Base-by-base conservation (phyloP, 2,113 vertebrate genomes). In the Oncorhynchus masou region DNA sequence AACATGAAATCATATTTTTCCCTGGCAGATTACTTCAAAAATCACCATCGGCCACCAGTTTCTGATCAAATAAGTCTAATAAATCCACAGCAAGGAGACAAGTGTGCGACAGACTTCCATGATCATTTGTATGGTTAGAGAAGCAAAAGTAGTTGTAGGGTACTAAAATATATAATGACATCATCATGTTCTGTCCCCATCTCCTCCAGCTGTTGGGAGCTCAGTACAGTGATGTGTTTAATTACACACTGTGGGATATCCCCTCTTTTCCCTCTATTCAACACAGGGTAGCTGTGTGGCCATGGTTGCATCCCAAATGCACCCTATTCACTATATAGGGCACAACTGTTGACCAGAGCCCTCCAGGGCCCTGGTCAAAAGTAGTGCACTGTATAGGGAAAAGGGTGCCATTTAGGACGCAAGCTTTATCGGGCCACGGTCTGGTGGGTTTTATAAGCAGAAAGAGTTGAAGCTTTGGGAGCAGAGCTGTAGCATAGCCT, bases 391-490 rank as follows among this genome's bases (percentile, higher is more conserved):
- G 12, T 54, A 5, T 54, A 54, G 51, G 12, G 16, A 19, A 54
- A 15, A 1, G 16, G 51, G 16, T 16, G 51, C 12, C 4, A 16
- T 54, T 54, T 5, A 5, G 4, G 12, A 62, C 8, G 11, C 11
- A 13, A 9, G 7, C 11, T 16, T 15, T 27, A 9, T 20, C 13
- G 1, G 65, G 16, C 22, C 11, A 29, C 25, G 5, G 8, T 34
- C 49, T 1, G 16, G 8, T 13, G 59, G 68, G 64, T 0, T 22
- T 79, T 79, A 2, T 78, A 78, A 75, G 75, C 85, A 80, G 87
- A 87, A 91, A 86, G 85, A 85, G 81, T 90, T 92, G 91, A 87
- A 88, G 90, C 88, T 92, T 92, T 91, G 83, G 74, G 25, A 79
- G 71, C 67, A 3, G 24, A 39, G 79, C 51, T 54, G 5, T 5